These are phyloP conservation scores for Drosophila tsacasi DNA, from an alignment of 1,140 invertebrate genomes.

Conservation along the genomic window DNA sequence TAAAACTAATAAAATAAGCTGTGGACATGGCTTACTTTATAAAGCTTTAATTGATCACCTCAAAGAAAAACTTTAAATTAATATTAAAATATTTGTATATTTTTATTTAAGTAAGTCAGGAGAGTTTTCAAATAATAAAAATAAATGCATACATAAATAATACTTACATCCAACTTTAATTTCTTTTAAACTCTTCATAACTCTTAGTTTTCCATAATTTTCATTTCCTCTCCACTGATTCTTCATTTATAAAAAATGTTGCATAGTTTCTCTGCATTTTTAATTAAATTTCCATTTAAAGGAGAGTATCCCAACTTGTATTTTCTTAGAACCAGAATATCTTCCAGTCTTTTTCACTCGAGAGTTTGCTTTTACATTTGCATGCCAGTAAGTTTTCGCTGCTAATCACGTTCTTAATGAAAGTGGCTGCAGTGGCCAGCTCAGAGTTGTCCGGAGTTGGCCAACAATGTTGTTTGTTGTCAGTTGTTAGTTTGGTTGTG, in stretches of 20 bases:
- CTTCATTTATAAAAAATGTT: neutral
- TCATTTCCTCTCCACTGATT: neutral
- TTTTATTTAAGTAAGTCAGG: no score
- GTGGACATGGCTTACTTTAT: no score
- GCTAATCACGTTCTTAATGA: constrained; percentile 83
- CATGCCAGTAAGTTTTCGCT: constrained; percentile 59
- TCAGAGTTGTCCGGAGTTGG: constrained; percentile 26
- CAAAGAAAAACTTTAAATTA: no score
- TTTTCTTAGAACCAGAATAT: neutral
- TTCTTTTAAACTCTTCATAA: neutral
- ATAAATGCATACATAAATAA: neutral
- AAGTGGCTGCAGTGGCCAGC: constrained; percentile 62
- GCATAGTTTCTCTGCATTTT: no score
- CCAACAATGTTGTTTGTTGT: constrained; percentile 35
- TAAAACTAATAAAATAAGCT: no score
- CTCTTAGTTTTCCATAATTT: neutral
- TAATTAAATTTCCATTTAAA: neutral
- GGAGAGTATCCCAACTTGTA: constrained; percentile 15
- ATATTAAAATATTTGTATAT: neutral
- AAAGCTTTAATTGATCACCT: no score
- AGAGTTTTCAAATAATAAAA: neutral
- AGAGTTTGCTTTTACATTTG: constrained; percentile 57
- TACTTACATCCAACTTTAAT: neutral
- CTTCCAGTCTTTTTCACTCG: constrained; percentile 10
- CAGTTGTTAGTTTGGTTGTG: constrained; percentile 29